A percentile compares a stretch with the other conserved stretches of the same genome.
Conservation (phyloP, 1,140 invertebrate species). For the Bombus superbus region DNA sequence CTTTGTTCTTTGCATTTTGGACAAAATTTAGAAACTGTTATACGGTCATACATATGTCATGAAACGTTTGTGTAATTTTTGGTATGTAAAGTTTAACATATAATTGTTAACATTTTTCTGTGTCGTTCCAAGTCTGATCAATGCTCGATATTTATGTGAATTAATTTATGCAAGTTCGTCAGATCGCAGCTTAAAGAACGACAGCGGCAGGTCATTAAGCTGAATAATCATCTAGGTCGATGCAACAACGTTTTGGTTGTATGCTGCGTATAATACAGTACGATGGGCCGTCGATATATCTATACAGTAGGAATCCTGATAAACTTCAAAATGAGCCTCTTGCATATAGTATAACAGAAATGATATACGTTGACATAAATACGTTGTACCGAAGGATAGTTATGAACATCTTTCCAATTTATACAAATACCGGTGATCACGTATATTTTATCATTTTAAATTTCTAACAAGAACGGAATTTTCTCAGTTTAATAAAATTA, state of each 20-base stretch:
- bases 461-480: background rate
- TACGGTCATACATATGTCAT: no score
- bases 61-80: background rate
- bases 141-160: background rate
- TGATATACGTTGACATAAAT: background rate
- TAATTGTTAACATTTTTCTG: background rate
- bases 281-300: constrained; percentile 23
- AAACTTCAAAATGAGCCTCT: constrained; percentile 46
- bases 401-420: background rate
- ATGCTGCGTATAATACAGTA: constrained; percentile 32
- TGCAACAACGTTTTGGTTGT: constrained; percentile 39
- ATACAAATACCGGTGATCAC: background rate
- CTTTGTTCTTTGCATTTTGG: background rate
- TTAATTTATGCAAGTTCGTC: background rate
- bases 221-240: constrained; percentile 55
- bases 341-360: constrained; percentile 7
- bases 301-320: constrained; percentile 40
- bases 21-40: background rate
- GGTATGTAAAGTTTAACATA: no score
- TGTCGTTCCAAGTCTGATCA: background rate
- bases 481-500: background rate
- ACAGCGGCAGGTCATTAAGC: constrained; percentile 38
- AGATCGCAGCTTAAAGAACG: constrained; percentile 4
- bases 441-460: background rate
- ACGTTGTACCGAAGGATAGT: no score